A percentile compares a stretch with the other conserved stretches of the same genome.
phyloP scores from a whole-genome alignment of 2,888 invertebrate species.

The Trilocha varians region DNA sequence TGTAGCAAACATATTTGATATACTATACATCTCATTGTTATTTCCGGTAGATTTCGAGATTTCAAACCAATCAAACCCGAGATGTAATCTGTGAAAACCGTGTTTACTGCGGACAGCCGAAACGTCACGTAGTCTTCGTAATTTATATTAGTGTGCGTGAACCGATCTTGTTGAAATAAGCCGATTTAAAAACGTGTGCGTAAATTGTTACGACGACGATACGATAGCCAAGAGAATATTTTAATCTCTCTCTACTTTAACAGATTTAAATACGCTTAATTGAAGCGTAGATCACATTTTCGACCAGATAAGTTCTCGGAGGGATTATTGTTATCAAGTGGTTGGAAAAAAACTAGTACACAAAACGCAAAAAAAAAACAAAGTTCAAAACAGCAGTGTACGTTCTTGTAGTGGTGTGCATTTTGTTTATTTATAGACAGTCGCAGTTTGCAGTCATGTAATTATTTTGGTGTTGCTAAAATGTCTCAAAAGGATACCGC shows the following conservation, averaged over 20 bases:
- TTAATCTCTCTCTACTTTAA: conserved; percentile 4
- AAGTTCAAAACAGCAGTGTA: conserved; percentile 16
- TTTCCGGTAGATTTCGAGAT: no score
- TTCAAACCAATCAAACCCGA: no score
- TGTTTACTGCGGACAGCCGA: conserved; percentile 15
- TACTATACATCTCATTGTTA: no score
- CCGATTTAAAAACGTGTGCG: conserved; percentile 18
- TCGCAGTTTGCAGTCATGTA: conserved; percentile 69
- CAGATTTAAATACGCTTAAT: not conserved
- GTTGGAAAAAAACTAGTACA: no score
- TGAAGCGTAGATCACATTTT: not conserved
- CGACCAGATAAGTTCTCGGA: no score
- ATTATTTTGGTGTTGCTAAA: conserved; percentile 56
- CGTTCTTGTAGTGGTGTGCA: conserved; percentile 47
- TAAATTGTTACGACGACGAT: conserved; percentile 30
- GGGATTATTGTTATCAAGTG: no score
- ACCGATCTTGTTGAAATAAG: conserved; percentile 9
- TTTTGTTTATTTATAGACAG: conserved; percentile 73
- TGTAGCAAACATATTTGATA: no score
- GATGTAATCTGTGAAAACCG: no score
- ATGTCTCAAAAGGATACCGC: conserved; percentile 90
- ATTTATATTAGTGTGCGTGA: conserved; percentile 9
- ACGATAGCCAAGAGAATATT: not conserved
- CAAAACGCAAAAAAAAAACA: no score
- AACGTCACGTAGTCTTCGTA: conserved; percentile 20